These are phyloP conservation scores for Aleiodes alternator DNA, from an alignment of 2,888 invertebrate species.

Conservation along the genomic window DNA sequence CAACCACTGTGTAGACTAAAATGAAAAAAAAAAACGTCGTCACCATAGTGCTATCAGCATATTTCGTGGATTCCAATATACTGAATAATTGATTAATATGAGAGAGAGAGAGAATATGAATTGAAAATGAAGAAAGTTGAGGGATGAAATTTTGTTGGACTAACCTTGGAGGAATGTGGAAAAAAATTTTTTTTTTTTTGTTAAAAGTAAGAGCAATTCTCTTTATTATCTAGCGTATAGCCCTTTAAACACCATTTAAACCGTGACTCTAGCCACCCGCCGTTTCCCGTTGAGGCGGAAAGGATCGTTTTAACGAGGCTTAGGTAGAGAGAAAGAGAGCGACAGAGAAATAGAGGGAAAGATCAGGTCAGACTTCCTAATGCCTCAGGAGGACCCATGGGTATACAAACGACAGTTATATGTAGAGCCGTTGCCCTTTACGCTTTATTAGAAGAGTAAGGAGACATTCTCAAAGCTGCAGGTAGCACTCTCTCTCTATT, in stretches of 20 bases:
- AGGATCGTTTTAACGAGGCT: slow-evolving; percentile 65
- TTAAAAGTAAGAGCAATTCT: slow-evolving; percentile 15
- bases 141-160: not conserved
- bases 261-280: slow-evolving; percentile 61
- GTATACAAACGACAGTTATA: slow-evolving; percentile 40
- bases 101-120: not conserved
- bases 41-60: not conserved
- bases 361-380: slow-evolving; percentile 58
- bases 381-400: slow-evolving; percentile 15
- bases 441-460: slow-evolving; percentile 43
- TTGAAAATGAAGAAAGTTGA: not conserved
- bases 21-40: slow-evolving; percentile 7
- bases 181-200: not conserved
- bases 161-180: not conserved
- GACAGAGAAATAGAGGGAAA: slow-evolving; percentile 8
- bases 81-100: not conserved
- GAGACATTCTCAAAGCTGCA: not conserved
- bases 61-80: slow-evolving; percentile 5
- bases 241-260: slow-evolving; percentile 65
- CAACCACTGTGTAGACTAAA: slow-evolving; percentile 51
- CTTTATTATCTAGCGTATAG: slow-evolving; percentile 42
- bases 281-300: slow-evolving; percentile 52
- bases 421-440: slow-evolving; percentile 57
- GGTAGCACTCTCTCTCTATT: not conserved
- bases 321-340: slow-evolving; percentile 43